Evolutionary conservation across 2,797 vertebrate genomes (phyloP), one percentile per base, ranked within the genome.

Genomic region (Ctenosaura bakeri): DNA sequence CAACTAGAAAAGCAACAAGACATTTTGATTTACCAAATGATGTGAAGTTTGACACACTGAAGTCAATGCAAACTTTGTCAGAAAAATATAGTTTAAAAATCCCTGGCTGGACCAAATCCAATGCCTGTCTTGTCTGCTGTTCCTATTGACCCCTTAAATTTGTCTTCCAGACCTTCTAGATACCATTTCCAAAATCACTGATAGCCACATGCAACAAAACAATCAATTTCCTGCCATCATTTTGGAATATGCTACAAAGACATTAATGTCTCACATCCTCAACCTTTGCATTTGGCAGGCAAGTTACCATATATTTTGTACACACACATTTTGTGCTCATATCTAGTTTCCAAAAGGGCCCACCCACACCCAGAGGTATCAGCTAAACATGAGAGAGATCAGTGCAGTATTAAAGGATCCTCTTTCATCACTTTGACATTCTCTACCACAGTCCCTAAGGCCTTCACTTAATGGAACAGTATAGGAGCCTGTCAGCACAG

Each of bases 1-100:
- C 83, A 94, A 94, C 71, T 69, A 91, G 91, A 83, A 93, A 94
- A 94, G 92, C 74, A 80, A 93, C 74, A 84, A 93, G 92, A 42
- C 46, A 59, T 62, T 79, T 66, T 69, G 81, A 64, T 77, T 35
- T 38, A 24, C 38, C 38, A n/a, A 81, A 52, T 35, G 16, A 22
- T 42, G 6, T 18, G 54, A 26, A 64, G 24, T 29, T 3, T 66
- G 24, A 85, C 12, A 14, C 32, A 74, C 50, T 35, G 24, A 56
- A 5, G 3, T 16, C 52, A 59, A 59, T 38, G 71, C 14, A 26
- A 86, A 74, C 71, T 38, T 38, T 38, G 20, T 38, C 4, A 29
- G 71, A 71, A 52, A 14, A 35, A n/a, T 66, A 42, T 81, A 80
- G 32, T 32, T 69, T 69, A 3, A 54, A 54, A 32, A 16, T 80